Evolutionary conservation across 2,113 vertebrate genomes (phyloP).

Genomic region (Illadopsis cleaveri): DNA sequence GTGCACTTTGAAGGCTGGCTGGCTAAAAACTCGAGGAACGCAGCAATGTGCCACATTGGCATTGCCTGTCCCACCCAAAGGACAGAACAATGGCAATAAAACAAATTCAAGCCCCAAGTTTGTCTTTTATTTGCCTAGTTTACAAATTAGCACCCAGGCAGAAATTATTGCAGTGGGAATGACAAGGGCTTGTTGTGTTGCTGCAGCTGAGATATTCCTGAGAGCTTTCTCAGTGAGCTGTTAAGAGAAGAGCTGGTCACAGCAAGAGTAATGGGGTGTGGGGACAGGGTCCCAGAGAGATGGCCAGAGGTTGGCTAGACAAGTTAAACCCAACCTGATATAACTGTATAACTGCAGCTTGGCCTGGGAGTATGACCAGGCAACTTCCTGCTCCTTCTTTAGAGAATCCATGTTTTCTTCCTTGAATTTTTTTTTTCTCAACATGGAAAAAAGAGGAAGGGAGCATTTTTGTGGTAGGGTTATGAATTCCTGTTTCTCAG

Average conservation of each 20-base stretch:
- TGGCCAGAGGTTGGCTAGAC: background rate
- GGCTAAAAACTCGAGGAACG: background rate
- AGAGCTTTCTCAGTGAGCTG: background rate
- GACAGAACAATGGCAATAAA: background rate
- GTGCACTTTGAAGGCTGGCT: accelerated
- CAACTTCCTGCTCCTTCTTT: background rate
- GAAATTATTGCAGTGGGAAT: background rate
- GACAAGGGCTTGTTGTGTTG: background rate
- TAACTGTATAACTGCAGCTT: background rate
- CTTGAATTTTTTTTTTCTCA: background rate
- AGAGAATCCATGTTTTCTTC: background rate
- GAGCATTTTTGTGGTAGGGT: background rate
- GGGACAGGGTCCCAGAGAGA: background rate
- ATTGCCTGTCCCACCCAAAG: background rate
- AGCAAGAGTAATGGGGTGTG: accelerated
- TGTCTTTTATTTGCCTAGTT: background rate
- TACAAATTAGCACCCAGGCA: background rate
- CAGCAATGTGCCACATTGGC: background rate
- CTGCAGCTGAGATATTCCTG: background rate
- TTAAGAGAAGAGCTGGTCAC: background rate
- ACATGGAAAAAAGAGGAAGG: background rate
- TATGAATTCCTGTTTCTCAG: background rate
- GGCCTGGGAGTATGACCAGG: background rate
- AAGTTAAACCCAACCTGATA: background rate
- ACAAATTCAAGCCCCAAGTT: background rate